A percentile compares a stretch with the other conserved stretches of the same genome.
Evolutionary conservation across 2,113 vertebrate species (phyloP).

Genomic region (Phoenicopterus ruber): DNA sequence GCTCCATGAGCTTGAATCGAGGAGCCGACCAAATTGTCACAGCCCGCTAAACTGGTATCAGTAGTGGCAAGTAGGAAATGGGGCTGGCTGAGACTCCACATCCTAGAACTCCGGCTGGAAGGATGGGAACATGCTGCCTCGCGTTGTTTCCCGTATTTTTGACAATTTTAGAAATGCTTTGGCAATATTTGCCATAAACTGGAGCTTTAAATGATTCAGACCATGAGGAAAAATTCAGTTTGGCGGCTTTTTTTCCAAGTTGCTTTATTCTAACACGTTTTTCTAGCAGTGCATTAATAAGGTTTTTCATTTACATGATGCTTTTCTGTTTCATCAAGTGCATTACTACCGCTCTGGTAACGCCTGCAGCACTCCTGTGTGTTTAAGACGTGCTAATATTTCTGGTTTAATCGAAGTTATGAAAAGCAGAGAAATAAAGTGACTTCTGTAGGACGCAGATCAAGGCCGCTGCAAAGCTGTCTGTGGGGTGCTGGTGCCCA

Average conservation of each 20-base stretch:
- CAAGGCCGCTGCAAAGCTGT: not conserved
- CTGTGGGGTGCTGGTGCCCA: accelerated
- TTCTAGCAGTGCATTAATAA: not conserved
- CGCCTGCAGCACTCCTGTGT: not conserved
- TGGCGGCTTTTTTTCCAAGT: not conserved
- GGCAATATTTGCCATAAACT: not conserved
- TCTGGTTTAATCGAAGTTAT: not conserved
- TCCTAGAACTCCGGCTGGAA: not conserved
- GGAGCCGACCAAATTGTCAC: not conserved
- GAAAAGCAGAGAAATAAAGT: not conserved
- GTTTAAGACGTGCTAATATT: not conserved
- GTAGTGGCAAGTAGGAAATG: not conserved
- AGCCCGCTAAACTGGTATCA: not conserved
- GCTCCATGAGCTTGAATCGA: not conserved
- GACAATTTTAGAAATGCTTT: not conserved
- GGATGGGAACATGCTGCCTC: not conserved
- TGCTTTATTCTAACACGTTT: not conserved
- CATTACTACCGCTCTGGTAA: not conserved
- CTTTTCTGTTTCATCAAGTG: not conserved
- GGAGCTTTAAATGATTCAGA: not conserved
- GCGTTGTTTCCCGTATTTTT: not conserved
- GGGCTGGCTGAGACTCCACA: not conserved
- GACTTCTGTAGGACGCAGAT: not conserved
- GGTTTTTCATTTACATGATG: not conserved
- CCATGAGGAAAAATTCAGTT: not conserved